These are phyloP conservation scores for Heteropelma amictum DNA, from an alignment of 2,888 invertebrate species.

Conservation along the genomic window DNA sequence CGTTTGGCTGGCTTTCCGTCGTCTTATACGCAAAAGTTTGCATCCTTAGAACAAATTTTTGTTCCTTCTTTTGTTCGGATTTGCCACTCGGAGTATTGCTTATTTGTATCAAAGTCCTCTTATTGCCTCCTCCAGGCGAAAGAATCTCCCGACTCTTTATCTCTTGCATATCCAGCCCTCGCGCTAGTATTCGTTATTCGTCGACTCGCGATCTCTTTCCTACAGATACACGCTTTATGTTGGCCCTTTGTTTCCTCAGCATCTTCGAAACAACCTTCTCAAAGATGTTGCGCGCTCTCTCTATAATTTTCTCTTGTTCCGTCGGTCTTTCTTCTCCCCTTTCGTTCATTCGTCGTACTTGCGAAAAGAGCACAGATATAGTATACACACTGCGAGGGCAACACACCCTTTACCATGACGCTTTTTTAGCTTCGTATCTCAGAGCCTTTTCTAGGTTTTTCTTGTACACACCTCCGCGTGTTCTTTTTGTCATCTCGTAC, in stretches of 20 bases:
- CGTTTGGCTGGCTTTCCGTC: background rate
- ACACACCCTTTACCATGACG: too few species aligned
- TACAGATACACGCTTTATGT: background rate
- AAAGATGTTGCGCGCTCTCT: background rate
- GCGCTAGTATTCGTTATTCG: conserved; percentile 2
- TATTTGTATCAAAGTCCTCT: conserved; percentile 31
- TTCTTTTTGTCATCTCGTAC: conserved; percentile 8
- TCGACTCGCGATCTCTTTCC: background rate
- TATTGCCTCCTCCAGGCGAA: conserved; percentile 16
- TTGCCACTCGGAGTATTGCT: conserved; percentile 24
- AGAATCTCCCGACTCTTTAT: background rate
- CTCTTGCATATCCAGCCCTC: background rate
- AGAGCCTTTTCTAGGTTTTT: background rate
- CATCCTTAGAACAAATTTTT: background rate
- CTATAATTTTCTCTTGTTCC: background rate
- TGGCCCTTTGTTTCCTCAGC: conserved; percentile 36
- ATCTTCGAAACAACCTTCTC: conserved; percentile 44
- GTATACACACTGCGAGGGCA: too few species aligned
- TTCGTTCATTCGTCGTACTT: background rate
- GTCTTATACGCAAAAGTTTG: background rate
- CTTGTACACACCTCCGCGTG: background rate
- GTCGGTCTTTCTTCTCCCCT: background rate
- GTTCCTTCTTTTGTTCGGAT: background rate
- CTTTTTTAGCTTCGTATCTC: too few species aligned
- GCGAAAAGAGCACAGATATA: background rate